These are phyloP conservation scores for Ellobius talpinus DNA, from an alignment of 2,113 vertebrate species.

Conservation along the genomic window DNA sequence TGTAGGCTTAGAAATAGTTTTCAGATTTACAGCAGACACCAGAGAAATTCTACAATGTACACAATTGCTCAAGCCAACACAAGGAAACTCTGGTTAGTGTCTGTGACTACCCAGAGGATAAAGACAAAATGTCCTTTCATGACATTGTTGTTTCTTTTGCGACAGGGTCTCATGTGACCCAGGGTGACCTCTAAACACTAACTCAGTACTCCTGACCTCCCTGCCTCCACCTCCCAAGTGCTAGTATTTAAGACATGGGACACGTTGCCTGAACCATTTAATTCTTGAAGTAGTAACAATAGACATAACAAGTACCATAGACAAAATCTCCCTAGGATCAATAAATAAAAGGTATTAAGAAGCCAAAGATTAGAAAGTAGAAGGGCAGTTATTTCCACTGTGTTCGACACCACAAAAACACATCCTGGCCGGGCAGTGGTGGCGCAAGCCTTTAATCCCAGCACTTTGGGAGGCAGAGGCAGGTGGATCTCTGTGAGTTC, in stretches of 20 bases:
- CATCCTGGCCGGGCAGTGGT: accelerated
- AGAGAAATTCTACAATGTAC: conserved; percentile 20
- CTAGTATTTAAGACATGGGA: neutral
- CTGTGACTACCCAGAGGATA: neutral
- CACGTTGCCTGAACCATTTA: neutral
- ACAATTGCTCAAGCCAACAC: conserved; percentile 6
- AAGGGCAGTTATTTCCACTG: neutral
- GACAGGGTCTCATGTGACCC: neutral
- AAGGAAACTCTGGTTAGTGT: neutral
- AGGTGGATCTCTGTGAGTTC: too few species aligned
- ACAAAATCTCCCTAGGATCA: neutral
- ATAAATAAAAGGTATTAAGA: neutral
- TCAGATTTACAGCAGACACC: conserved; percentile 2
- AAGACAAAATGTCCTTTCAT: neutral
- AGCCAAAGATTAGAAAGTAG: neutral
- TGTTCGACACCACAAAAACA: neutral
- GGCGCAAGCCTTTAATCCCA: too few species aligned
- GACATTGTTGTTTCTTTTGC: neutral
- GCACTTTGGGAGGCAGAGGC: too few species aligned
- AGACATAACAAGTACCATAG: neutral
- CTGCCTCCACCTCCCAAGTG: neutral
- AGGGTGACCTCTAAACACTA: neutral
- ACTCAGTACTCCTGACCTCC: neutral
- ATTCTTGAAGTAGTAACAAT: neutral
- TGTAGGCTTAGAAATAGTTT: neutral